Evolutionary conservation across 1,140 invertebrate species (phyloP).

Genomic region (Zelostemma sp.): DNA sequence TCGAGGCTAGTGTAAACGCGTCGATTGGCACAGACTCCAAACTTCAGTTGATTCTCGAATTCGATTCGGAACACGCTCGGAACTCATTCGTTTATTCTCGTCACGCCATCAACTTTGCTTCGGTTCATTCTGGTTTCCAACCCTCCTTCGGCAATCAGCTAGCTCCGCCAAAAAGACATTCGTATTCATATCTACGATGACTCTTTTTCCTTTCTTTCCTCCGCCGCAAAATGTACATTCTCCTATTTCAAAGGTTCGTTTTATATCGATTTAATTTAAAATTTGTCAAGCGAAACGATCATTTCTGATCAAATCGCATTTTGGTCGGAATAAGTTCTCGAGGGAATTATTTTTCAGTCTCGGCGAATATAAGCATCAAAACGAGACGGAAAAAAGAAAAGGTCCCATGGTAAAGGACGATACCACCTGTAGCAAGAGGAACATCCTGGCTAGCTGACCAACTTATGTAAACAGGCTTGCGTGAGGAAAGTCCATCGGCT

Average conservation of each 20-base stretch:
- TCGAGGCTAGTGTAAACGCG: constrained; percentile 43
- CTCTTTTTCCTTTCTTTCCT: constrained; percentile 24
- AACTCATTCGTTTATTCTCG: constrained; percentile 61
- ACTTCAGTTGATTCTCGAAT: constrained; percentile 45
- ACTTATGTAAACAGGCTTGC: constrained; percentile 61
- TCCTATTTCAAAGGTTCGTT: neutral
- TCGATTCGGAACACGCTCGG: constrained; percentile 61
- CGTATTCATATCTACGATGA: constrained; percentile 59
- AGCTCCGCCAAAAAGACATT: constrained; percentile 53
- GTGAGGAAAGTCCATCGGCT: constrained; percentile 53
- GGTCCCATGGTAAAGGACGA: constrained; percentile 25
- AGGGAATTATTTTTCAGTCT: no score
- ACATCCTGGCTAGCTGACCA: constrained; percentile 35
- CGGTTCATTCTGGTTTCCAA: constrained; percentile 44
- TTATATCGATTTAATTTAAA: neutral
- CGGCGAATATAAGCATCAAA: no score
- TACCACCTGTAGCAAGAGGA: constrained; percentile 55
- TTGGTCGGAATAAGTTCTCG: no score
- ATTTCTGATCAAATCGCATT: no score
- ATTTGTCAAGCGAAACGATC: no score
- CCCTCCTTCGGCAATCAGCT: constrained; percentile 51
- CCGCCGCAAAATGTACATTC: constrained; percentile 35
- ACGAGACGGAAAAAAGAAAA: constrained; percentile 19
- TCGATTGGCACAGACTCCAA: constrained; percentile 39
- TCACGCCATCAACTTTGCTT: constrained; percentile 57